Percentiles rank a stretch among this genome's conserved stretches.
Conservation (phyloP, 2,797 vertebrate species). For the Merluccius polli region DNA sequence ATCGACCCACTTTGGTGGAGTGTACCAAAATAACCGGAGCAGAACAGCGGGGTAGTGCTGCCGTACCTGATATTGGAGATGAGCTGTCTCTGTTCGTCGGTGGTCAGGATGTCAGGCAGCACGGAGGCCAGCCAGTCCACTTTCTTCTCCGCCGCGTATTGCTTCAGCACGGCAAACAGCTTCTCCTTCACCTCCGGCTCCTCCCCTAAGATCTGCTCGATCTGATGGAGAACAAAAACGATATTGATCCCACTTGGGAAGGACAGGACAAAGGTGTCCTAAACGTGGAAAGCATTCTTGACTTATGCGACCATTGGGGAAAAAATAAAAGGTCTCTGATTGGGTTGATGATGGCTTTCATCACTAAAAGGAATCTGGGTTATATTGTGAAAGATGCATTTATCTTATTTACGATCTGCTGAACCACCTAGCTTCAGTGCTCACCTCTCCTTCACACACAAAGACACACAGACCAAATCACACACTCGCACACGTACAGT, state of each 20-base stretch:
- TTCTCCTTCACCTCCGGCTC: slow-evolving; percentile 85
- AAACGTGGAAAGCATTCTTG: no score
- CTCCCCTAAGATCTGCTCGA: slow-evolving; percentile 84
- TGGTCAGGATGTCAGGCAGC: slow-evolving; percentile 81
- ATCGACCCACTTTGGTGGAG: not conserved
- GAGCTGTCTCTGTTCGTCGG: slow-evolving; percentile 81
- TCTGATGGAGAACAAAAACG: slow-evolving; percentile 63
- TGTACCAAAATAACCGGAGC: not conserved
- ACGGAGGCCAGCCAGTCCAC: slow-evolving; percentile 86
- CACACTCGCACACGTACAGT: not conserved
- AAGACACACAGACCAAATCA: not conserved
- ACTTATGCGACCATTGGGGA: no score
- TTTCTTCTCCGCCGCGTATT: slow-evolving; percentile 85
- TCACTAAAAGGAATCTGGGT: not conserved
- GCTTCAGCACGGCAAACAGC: slow-evolving; percentile 86
- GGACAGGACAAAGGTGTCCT: no score
- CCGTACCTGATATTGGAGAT: slow-evolving; percentile 91
- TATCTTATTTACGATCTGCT: not conserved
- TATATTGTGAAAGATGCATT: not conserved
- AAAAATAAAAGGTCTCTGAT: not conserved
- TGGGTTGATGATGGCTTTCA: not conserved
- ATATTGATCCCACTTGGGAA: no score
- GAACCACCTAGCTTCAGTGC: not conserved
- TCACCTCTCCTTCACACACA: not conserved
- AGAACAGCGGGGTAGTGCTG: slow-evolving; percentile 14